Evolutionary conservation across 2,888 invertebrate species (phyloP).

Genomic region (Calameuta idolon): DNA sequence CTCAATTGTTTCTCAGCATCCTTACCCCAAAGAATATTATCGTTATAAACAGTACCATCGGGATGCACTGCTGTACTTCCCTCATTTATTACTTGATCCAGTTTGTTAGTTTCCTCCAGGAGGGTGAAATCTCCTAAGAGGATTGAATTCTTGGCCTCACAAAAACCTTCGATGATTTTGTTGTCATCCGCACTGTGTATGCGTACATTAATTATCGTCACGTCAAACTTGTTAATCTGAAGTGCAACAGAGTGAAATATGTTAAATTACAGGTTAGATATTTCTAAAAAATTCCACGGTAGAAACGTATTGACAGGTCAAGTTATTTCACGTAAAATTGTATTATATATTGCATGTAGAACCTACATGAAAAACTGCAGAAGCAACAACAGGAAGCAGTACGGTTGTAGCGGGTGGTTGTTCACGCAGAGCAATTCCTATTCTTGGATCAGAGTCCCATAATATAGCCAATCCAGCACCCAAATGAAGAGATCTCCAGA

Average conservation of each 20-base stretch:
- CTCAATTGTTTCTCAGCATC: constrained; percentile 34
- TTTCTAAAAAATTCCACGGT: neutral
- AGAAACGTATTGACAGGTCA: neutral
- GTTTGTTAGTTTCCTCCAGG: constrained; percentile 23
- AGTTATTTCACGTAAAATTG: neutral
- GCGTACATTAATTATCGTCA: constrained; percentile 44
- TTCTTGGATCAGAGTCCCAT: constrained; percentile 61
- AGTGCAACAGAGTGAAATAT: neutral
- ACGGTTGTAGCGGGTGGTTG: constrained; percentile 39
- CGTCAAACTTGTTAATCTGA: constrained; percentile 39
- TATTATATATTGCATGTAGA: neutral
- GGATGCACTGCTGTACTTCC: constrained; percentile 35
- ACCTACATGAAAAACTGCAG: constrained; percentile 39
- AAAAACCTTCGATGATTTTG: constrained; percentile 36
- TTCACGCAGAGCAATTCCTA: constrained; percentile 46
- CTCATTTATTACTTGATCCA: constrained; percentile 31
- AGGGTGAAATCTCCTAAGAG: constrained; percentile 49
- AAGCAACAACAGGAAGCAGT: constrained; percentile 39
- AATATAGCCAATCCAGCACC: constrained; percentile 65
- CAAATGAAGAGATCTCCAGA: constrained; percentile 71
- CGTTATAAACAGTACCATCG: constrained; percentile 35
- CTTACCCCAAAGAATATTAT: constrained; percentile 42
- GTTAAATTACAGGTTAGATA: neutral
- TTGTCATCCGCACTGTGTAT: constrained; percentile 35
- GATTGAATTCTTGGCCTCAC: constrained; percentile 38